Conservation (phyloP, 2,113 vertebrate genomes). For the Sialia sialis region DNA sequence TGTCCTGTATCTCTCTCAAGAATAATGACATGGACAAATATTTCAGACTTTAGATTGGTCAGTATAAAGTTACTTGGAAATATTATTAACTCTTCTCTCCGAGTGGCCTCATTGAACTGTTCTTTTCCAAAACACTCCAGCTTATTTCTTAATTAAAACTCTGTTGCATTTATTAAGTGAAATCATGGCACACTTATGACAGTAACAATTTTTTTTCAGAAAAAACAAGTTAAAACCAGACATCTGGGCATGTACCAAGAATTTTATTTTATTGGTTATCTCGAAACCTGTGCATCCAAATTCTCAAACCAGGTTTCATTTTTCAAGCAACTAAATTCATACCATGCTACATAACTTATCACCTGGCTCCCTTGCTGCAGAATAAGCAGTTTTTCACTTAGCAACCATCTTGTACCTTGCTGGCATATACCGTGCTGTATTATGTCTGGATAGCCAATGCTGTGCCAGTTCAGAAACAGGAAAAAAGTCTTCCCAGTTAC, state of each 20-base stretch:
- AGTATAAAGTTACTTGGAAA: neutral
- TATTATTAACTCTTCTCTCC: neutral
- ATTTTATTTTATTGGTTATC: neutral
- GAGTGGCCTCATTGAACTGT: neutral
- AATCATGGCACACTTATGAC: neutral
- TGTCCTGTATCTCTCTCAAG: neutral
- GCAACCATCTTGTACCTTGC: neutral
- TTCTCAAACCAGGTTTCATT: neutral
- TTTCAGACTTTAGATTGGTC: neutral
- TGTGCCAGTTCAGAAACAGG: neutral
- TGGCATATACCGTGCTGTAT: neutral
- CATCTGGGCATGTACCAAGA: neutral
- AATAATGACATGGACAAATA: neutral
- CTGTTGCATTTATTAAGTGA: neutral
- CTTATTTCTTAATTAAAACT: neutral
- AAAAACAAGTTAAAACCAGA: neutral
- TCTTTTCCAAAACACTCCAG: neutral
- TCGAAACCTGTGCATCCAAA: neutral
- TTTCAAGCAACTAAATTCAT: neutral
- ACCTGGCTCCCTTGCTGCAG: neutral
- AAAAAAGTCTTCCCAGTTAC: neutral
- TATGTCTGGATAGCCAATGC: neutral
- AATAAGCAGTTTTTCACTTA: neutral
- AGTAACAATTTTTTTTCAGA: neutral
- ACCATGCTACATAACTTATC: neutral